phyloP scores from a whole-genome alignment of 2,113 vertebrate species.

The Cyprinus carpio region DNA sequence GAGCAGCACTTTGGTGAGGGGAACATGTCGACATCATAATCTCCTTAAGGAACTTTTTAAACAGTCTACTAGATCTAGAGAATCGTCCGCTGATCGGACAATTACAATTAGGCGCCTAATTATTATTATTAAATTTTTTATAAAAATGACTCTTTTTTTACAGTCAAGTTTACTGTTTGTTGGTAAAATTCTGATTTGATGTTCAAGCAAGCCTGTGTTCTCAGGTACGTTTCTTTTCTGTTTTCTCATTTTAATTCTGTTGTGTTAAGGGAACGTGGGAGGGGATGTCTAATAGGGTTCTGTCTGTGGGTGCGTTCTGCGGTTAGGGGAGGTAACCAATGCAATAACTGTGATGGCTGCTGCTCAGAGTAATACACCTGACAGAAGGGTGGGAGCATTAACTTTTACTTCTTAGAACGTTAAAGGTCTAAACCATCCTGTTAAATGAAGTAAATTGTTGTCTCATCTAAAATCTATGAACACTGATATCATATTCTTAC shows the following conservation, averaged over 20 bases:
- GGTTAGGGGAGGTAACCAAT: neutral
- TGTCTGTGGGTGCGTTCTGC: neutral
- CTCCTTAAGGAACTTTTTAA: neutral
- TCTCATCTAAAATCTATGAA: slow-evolving; percentile 3
- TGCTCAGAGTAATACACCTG: neutral
- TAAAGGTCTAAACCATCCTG: neutral
- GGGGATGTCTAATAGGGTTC: neutral
- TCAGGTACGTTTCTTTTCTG: neutral
- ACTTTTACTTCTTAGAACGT: neutral
- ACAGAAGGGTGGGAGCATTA: neutral
- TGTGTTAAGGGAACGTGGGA: neutral
- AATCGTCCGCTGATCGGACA: neutral
- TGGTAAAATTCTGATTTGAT: neutral
- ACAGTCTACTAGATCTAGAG: neutral
- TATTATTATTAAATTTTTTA: neutral
- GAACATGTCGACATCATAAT: neutral
- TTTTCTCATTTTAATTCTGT: neutral
- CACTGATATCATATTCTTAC: neutral
- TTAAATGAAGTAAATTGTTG: neutral
- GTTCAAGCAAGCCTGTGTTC: neutral
- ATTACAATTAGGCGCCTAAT: neutral
- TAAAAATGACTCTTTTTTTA: neutral
- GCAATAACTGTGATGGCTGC: neutral
- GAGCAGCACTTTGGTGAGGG: neutral
- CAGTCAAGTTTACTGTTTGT: neutral